Conservation (phyloP, 64 coral and sea anemone species). For the Stichodactyla mertensii region DNA sequence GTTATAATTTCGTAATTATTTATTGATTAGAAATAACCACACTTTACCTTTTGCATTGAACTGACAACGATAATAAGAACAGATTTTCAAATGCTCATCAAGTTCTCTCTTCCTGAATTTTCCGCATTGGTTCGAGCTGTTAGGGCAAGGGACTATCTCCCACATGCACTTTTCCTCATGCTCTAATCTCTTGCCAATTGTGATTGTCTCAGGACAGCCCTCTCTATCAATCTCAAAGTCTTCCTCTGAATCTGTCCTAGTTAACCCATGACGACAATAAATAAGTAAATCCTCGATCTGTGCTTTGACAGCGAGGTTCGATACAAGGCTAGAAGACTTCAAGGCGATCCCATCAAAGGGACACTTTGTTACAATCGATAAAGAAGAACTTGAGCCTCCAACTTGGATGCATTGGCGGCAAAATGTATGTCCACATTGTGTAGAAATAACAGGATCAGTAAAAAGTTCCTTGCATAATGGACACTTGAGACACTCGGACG, state of each 20-base stretch:
- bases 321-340: constrained; percentile 61
- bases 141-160: constrained; percentile 84
- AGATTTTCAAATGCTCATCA: constrained; percentile 69
- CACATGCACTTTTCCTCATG: constrained; percentile 79
- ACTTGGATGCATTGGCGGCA: constrained; percentile 78
- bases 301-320: constrained; percentile 82
- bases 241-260: constrained; percentile 84
- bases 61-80: constrained; percentile 73
- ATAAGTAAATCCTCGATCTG: constrained; percentile 93
- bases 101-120: constrained; percentile 78
- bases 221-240: constrained; percentile 79
- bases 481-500: constrained; percentile 81
- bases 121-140: constrained; percentile 97
- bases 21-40: neutral
- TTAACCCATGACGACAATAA: constrained; percentile 86
- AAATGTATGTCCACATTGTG: constrained; percentile 95
- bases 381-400: constrained; percentile 36
- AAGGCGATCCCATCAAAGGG: constrained; percentile 70
- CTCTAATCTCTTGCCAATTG: constrained; percentile 59
- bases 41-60: constrained; percentile 69
- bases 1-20: neutral
- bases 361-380: constrained; percentile 53
- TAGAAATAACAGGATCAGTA: constrained; percentile 87
- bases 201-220: constrained; percentile 73
- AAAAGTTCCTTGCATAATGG: constrained; percentile 80